phyloP scores from a whole-genome alignment of 2,113 vertebrate genomes.

The Lepus europaeus region DNA sequence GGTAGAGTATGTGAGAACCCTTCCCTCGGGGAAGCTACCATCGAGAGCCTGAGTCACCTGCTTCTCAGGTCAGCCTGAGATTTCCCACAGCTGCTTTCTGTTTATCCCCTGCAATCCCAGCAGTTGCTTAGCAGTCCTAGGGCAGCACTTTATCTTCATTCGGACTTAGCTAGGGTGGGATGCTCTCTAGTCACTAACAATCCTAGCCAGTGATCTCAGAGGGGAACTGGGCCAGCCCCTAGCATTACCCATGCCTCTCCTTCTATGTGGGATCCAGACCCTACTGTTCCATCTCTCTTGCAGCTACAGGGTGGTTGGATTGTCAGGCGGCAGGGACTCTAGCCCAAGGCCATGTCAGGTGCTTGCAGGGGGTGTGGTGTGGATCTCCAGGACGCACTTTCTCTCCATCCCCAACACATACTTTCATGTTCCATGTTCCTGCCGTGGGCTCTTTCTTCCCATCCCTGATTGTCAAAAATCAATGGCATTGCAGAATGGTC shows the following conservation, averaged over 20 bases:
- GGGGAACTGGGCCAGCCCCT: neutral
- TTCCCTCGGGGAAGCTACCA: neutral
- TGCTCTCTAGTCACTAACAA: neutral
- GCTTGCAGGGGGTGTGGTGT: neutral
- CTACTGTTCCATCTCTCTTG: neutral
- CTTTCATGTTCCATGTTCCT: neutral
- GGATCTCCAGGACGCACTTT: too few species aligned
- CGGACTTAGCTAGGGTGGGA: neutral
- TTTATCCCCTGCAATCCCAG: neutral
- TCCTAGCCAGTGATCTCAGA: neutral
- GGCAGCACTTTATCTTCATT: neutral
- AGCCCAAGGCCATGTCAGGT: neutral
- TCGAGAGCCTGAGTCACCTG: neutral
- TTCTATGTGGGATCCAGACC: neutral
- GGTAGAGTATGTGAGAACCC: neutral
- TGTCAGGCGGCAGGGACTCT: neutral
- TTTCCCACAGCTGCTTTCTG: neutral
- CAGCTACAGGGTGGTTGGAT: neutral
- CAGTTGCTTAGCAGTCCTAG: neutral
- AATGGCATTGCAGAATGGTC: neutral
- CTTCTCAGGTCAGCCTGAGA: accelerated
- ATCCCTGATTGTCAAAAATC: neutral
- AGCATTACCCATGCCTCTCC: accelerated
- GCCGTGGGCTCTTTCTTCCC: neutral
- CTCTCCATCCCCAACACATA: neutral